Base-by-base conservation (phyloP, 2,888 invertebrate species). In the Drosophila formosana region DNA sequence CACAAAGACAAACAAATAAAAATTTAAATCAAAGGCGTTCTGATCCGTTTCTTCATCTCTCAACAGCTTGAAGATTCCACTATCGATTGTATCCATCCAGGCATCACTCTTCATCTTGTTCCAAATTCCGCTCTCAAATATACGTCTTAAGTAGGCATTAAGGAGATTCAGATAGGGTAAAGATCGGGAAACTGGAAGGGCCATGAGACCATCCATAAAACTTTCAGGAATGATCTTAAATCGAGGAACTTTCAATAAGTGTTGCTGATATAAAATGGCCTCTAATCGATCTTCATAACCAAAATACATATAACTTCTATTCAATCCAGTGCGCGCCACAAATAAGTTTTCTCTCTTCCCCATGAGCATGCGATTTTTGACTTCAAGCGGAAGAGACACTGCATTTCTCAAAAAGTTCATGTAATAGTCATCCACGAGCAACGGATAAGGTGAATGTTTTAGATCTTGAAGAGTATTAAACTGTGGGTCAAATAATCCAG, bases 51-150 rank as follows among this genome's bases (percentile, higher is more conserved):
- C 23, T 9, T 75, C 58, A 5, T 4, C 18, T 9, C 47, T 25
- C 7, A 75, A 41, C 1, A 75, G 8, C 18, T 18, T 18, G 8
- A 11, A 43, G 0, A 52, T 28, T 9, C 64, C 75, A 23, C 61
- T 43, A 0, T 58, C 43, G 11, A 75, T 51, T 1, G 57, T 0
- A 1, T 83, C 79, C 9, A 55, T 63, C 26, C 60, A 67, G 3
- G 77, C 26, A 4, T 89, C 80, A 0, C 8, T 13, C 3, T 8
- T 39, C 30, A 83, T 65, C 41, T 88, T 86, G 0, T 3, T 0
- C 0, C 76, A 60, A 3, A 89, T 73, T 1, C 89, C 89, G 5
- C 63, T 60, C 5, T 88, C 89, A n/a, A 68, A 78, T 2, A 80
- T 66, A 1, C 72, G 53, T 3, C 71, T 18, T 1, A 89, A 18